Percentiles rank a stretch among this genome's conserved stretches.
Conservation (phyloP, 1,140 invertebrate species). For the Meloidogyne hapla region DNA sequence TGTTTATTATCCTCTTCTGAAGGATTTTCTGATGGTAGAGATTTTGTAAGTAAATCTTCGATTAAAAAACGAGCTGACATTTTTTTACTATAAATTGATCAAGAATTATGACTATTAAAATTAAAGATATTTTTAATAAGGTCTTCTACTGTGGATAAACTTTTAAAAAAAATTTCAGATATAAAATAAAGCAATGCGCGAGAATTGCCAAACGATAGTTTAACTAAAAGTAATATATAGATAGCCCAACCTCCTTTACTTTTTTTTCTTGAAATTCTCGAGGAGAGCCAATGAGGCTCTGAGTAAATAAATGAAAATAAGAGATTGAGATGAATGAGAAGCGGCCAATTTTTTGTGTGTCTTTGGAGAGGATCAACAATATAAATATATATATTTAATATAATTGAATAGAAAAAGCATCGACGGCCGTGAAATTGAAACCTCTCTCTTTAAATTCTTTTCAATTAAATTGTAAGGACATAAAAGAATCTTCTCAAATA, state of each 20-base stretch:
- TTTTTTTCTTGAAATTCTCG: not conserved
- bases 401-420: too few species aligned
- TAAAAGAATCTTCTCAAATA: not conserved
- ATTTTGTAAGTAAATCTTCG: not conserved
- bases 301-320: not conserved
- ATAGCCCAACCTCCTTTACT: not conserved
- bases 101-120: too few species aligned
- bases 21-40: not conserved
- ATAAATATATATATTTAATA: too few species aligned
- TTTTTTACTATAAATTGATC: too few species aligned
- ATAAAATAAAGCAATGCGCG: not conserved
- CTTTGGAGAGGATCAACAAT: too few species aligned
- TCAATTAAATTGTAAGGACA: not conserved
- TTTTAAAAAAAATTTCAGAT: too few species aligned
- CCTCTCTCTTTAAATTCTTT: not conserved
- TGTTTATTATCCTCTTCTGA: not conserved
- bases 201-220: not conserved
- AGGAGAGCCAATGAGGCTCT: not conserved
- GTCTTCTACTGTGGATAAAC: too few species aligned
- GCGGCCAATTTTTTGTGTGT: not conserved
- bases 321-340: not conserved
- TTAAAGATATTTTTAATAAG: too few species aligned
- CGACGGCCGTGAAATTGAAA: not conserved
- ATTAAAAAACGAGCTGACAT: not conserved
- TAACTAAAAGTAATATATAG: not conserved